Base-by-base conservation (phyloP, 2,113 vertebrate genomes). In the Oenanthe oenanthe region DNA sequence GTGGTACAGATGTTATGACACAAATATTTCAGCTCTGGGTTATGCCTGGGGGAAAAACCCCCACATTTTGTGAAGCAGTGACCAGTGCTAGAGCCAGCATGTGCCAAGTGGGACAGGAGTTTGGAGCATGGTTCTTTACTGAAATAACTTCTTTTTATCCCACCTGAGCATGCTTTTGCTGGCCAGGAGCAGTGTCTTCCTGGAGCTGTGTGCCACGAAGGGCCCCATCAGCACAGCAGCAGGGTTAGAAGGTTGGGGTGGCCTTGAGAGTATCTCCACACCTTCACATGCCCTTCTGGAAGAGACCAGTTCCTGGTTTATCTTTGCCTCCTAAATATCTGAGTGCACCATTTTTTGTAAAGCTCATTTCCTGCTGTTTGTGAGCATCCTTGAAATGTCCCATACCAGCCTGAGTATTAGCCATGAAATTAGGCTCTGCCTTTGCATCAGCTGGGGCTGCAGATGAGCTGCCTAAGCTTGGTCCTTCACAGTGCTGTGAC, bases 301-400 rank as follows among this genome's bases (percentile, higher is more conserved):
- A 31, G 40, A 88, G 31, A 53, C 3, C 25, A 20, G 26, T 48
- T 73, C 31, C 25, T 1, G 1, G 24, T 48, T 85, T 53, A 24
- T 32, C 68, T 74, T 70, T 50, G 60, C 28, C 11, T 74, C 36
- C 48, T 61, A 86, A 74, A 86, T 62, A 60, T 60, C 48, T 2
- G 4, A 47, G 28, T 16, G 25, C 0, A 1, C 22, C 20, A 5
- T 45, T 38, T 56, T 72, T 74, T 26, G 22, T 57, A 42, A 57
- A 88, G 75, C 61, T 48, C 57, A 36, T 82, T 93, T 82, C 63
- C 70, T 61, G 77, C 48, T 89, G 65, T 66, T 88, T 67, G n/a
- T 73, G 36, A 92, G 43, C 82, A 75, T 63, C 75, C 40, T 71
- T 71, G 68, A 61, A 92, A 72, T 45, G 75, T 26, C 71, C 2